A percentile compares a stretch with the other conserved stretches of the same genome.
phyloP scores from a whole-genome alignment of 2,113 vertebrate species.

The Coryphaenoides rupestris region DNA sequence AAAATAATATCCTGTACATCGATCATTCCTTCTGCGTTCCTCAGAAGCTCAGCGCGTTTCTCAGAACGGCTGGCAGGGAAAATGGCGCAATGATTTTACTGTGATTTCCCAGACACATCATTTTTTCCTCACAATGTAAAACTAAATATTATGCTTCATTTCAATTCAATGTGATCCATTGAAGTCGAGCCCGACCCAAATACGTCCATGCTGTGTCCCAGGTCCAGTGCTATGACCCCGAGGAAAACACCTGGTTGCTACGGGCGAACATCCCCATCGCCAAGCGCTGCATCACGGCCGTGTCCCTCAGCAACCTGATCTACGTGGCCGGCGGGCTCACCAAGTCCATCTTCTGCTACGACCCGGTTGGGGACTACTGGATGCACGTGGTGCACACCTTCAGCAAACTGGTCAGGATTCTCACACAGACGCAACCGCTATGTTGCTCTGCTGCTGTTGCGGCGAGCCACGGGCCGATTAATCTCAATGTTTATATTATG shows the following conservation, averaged over 20 bases:
- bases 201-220: constrained; percentile 59
- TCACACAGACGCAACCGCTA: neutral
- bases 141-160: neutral
- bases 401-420: constrained; percentile 84
- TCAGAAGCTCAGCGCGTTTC: too few species aligned
- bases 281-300: constrained; percentile 94
- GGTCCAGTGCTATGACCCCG: constrained; percentile 97
- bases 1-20: neutral
- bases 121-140: neutral
- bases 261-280: constrained; percentile 96
- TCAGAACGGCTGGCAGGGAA: neutral
- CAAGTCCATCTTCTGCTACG: constrained; percentile 95
- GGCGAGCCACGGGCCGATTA: too few species aligned
- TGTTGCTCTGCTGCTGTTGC: accelerated
- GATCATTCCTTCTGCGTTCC: neutral
- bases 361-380: constrained; percentile 96
- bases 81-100: neutral
- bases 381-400: constrained; percentile 96
- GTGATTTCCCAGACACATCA: neutral
- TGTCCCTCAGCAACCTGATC: constrained; percentile 92
- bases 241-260: constrained; percentile 86
- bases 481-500: too few species aligned
- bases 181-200: constrained; percentile 5
- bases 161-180: neutral
- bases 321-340: constrained; percentile 97